Conservation (phyloP, 2,113 vertebrate genomes). For the Hydrochoerus hydrochaeris region DNA sequence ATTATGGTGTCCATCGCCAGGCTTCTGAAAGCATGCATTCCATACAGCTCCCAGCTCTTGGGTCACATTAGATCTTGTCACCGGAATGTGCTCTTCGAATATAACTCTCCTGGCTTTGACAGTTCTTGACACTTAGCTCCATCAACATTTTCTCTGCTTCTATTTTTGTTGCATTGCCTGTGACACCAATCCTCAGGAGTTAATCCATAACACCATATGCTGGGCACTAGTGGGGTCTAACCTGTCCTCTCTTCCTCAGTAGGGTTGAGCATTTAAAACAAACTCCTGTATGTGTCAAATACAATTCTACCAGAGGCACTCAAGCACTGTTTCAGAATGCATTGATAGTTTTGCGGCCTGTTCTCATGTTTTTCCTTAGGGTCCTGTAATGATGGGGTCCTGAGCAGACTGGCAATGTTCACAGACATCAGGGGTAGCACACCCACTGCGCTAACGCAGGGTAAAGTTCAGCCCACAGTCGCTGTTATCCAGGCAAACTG, state of each 20-base stretch:
- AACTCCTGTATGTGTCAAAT: neutral
- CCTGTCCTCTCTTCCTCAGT: neutral
- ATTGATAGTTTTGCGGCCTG: neutral
- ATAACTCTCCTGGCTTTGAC: neutral
- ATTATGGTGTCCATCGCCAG: neutral
- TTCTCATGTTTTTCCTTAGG: neutral
- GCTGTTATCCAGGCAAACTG: neutral
- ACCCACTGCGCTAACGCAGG: neutral
- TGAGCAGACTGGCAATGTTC: neutral
- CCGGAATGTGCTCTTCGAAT: neutral
- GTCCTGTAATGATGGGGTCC: neutral
- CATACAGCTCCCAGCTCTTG: neutral
- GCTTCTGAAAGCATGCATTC: neutral
- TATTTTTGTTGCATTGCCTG: constrained; percentile 11
- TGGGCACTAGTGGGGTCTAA: neutral
- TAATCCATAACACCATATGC: neutral
- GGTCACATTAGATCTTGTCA: neutral
- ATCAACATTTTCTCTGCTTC: neutral
- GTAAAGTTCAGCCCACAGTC: neutral
- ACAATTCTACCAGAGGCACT: neutral
- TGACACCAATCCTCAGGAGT: neutral
- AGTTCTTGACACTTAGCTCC: neutral
- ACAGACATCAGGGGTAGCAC: neutral
- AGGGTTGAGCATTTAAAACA: neutral
- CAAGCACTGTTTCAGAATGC: neutral